phyloP scores from a whole-genome alignment of 1,140 invertebrate species.

The Saxidomus purpurata region DNA sequence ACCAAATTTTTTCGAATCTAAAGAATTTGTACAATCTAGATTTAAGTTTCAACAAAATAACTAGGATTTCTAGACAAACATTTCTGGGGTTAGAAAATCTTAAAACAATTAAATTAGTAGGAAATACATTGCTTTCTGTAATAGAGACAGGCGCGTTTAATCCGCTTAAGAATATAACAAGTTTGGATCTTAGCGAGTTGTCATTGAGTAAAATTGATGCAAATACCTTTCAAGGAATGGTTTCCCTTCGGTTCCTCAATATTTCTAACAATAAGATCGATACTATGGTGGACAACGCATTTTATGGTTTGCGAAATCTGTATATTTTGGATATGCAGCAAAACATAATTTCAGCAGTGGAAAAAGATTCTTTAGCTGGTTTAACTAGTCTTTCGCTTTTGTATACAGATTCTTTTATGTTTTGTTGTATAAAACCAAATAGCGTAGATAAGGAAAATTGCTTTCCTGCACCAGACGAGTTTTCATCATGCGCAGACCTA shows the following conservation, averaged over 20 bases:
- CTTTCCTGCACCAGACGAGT: constrained; percentile 67
- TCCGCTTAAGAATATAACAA: constrained; percentile 5
- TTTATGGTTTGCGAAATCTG: neutral
- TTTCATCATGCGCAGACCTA: constrained; percentile 78
- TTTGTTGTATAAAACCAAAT: constrained; percentile 38
- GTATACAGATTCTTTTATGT: neutral
- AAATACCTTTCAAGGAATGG: constrained; percentile 52
- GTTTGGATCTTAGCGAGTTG: constrained; percentile 24
- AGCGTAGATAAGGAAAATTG: constrained; percentile 64
- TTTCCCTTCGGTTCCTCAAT: constrained; percentile 37
- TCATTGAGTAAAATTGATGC: neutral
- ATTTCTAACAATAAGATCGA: constrained; percentile 1
- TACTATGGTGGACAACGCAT: neutral
- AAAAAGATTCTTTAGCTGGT: neutral
- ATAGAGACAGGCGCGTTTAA: constrained; percentile 49
- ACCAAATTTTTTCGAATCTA: neutral
- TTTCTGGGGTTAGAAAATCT: constrained; percentile 55
- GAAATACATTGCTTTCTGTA: constrained; percentile 10
- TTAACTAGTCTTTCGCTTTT: neutral
- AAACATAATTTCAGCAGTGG: constrained; percentile 1
- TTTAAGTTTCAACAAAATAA: constrained; percentile 56
- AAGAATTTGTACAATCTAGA: constrained; percentile 48
- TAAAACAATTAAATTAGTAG: constrained; percentile 34
- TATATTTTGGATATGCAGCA: neutral
- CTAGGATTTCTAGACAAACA: neutral